These are phyloP conservation scores for Lepilemur septentrionalis DNA, from an alignment of 2,797 vertebrate species.

Conservation along the genomic window DNA sequence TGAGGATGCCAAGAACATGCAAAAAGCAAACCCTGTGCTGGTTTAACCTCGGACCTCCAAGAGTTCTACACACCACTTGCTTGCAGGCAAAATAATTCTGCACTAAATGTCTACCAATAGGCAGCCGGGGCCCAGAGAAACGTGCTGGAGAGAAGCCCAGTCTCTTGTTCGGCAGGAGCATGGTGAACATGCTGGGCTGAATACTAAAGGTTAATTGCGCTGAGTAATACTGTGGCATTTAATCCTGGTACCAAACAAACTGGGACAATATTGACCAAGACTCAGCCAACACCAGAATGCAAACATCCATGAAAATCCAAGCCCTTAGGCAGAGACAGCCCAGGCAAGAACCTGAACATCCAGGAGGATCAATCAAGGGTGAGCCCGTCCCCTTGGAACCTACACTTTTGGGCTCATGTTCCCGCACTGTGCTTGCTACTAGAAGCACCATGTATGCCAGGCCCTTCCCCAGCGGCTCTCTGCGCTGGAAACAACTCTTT, in stretches of 20 bases:
- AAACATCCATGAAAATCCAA: slow-evolving; percentile 2
- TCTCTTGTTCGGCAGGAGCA: background rate
- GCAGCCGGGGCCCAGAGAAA: background rate
- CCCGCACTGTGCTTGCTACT: accelerated
- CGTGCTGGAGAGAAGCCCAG: background rate
- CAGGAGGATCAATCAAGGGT: accelerated
- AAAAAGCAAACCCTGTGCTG: background rate
- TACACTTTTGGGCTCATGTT: accelerated
- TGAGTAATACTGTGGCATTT: slow-evolving; percentile 16
- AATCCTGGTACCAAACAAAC: background rate
- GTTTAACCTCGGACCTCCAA: background rate
- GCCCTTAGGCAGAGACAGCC: background rate
- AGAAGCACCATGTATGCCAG: accelerated
- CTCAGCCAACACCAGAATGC: background rate
- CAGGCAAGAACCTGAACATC: background rate
- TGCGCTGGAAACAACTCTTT: background rate
- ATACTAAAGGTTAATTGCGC: slow-evolving; percentile 33
- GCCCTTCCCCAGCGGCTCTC: accelerated
- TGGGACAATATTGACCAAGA: slow-evolving; percentile 51
- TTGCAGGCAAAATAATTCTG: background rate
- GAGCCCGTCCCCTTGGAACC: background rate
- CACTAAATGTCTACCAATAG: background rate
- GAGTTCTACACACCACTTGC: background rate
- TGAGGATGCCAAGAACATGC: background rate
- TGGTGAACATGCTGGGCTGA: background rate